Base-by-base conservation (phyloP, 2,888 invertebrate genomes). In the Ecdyonurus torrentis region DNA sequence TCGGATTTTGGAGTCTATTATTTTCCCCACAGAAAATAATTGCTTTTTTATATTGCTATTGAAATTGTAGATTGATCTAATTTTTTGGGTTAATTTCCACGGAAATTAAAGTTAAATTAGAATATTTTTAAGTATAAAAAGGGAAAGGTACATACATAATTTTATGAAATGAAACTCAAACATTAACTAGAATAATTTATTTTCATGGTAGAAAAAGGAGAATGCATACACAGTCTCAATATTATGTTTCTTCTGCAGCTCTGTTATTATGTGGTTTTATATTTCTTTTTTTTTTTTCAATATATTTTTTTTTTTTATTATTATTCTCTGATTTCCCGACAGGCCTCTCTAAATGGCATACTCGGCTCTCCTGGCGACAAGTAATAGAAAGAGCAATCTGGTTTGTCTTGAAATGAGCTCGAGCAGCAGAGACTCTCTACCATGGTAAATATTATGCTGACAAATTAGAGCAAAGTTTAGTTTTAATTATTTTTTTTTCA, bases 121-220 rank as follows among this genome's bases (percentile, higher is more conserved):
- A n/a, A n/a, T n/a, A n/a, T n/a, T n/a, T n/a, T n/a, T n/a, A n/a
- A n/a, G n/a, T n/a, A n/a, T n/a, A n/a, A n/a, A n/a, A n/a, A n/a
- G n/a, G n/a, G n/a, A n/a, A n/a, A n/a, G n/a, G n/a, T n/a, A n/a
- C n/a, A n/a, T n/a, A n/a, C n/a, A n/a, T n/a, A n/a, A n/a, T n/a
- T n/a, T n/a, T n/a, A n/a, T n/a, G n/a, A n/a, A n/a, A n/a, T n/a
- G n/a, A n/a, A n/a, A n/a, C n/a, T n/a, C n/a, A n/a, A n/a, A n/a
- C n/a, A n/a, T 66, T 69, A 69, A 69, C 69, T 69, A 70, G 69
- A 70, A 69, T 69, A 70, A 69, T 70, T 69, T 69, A 69, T 67
- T 69, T 68, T 68, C 69, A 69, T 70, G 69, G 69, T 70, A 70
- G 69, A 69, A 69, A 69, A 69, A 66, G 67, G 67, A 67, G 67